These are phyloP conservation scores for Agriopis marginaria DNA, from an alignment of 2,888 invertebrate genomes.

Conservation along the genomic window DNA sequence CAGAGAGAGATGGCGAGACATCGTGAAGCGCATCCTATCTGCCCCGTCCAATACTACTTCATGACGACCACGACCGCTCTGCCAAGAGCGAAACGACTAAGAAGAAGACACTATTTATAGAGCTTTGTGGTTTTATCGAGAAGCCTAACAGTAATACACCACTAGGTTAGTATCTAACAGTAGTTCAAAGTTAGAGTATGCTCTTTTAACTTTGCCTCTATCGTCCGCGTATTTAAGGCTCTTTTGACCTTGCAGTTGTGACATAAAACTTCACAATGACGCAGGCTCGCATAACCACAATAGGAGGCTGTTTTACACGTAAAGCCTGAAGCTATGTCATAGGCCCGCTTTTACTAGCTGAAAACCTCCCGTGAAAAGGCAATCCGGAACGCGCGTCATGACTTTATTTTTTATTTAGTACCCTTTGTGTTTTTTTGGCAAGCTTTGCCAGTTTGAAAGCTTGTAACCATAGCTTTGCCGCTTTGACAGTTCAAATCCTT, in stretches of 20 bases:
- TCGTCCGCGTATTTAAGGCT: too few relatives aligned
- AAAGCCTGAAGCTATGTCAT: constrained; percentile 23
- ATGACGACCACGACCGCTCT: too few relatives aligned
- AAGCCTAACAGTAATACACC: too few relatives aligned
- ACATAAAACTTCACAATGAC: constrained; percentile 17
- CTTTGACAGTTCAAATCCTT: constrained; percentile 17
- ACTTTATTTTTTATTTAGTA: constrained; percentile 13
- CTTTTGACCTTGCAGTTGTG: not conserved
- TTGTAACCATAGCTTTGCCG: not conserved
- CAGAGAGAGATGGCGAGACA: too few relatives aligned
- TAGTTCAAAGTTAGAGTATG: too few relatives aligned
- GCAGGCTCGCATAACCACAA: constrained; percentile 28
- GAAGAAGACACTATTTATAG: too few relatives aligned
- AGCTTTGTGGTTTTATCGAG: too few relatives aligned
- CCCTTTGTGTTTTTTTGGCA: constrained; percentile 16
- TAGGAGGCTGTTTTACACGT: constrained; percentile 8
- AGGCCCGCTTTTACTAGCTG: constrained; percentile 28
- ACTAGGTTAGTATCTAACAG: too few relatives aligned
- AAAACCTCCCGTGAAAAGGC: constrained; percentile 33
- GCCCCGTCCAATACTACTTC: too few relatives aligned
- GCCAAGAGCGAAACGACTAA: too few relatives aligned
- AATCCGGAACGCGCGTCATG: constrained; percentile 18
- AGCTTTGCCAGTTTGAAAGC: constrained; percentile 29
- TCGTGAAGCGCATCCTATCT: too few relatives aligned
- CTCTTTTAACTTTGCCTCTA: too few relatives aligned